Evolutionary conservation across 1,140 invertebrate genomes (phyloP).

Genomic region (Olivierus martensii): DNA sequence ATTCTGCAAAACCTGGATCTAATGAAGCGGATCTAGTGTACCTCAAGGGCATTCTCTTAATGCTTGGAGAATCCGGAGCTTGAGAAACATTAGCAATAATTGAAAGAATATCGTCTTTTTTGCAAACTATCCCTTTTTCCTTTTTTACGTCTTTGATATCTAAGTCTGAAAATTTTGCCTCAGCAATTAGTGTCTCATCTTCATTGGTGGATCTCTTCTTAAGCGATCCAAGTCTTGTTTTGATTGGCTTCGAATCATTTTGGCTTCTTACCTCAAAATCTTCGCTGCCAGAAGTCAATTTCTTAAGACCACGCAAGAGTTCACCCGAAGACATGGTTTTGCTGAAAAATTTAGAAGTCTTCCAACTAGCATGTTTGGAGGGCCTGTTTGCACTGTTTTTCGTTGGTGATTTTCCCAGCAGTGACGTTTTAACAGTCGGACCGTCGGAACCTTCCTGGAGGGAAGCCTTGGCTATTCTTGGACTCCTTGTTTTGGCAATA

Average conservation of each 20-base stretch:
- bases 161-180: slow-evolving; percentile 4
- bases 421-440: too few species aligned
- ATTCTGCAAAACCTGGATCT: too few species aligned
- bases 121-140: slow-evolving; percentile 8
- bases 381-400: not conserved
- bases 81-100: slow-evolving; percentile 4
- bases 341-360: slow-evolving; percentile 13
- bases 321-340: slow-evolving; percentile 11
- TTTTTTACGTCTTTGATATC: too few species aligned
- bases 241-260: slow-evolving; percentile 4
- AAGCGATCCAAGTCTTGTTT: slow-evolving; percentile 8
- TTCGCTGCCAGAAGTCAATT: not conserved
- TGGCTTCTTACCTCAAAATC: not conserved
- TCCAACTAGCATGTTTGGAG: slow-evolving; percentile 9
- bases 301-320: slow-evolving; percentile 9
- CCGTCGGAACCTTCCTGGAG: too few species aligned
- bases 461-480: too few species aligned
- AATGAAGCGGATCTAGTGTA: too few species aligned
- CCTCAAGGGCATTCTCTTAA: not conserved
- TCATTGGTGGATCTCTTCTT: slow-evolving; percentile 7
- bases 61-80: not conserved
- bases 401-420: too few species aligned
- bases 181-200: slow-evolving; percentile 5
- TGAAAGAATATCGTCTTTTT: slow-evolving; percentile 13
- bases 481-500: too few species aligned